Percentiles rank a stretch among this genome's conserved stretches.
Evolutionary conservation across 1,140 invertebrate genomes (phyloP).

Genomic region (Teleogryllus occipitalis): DNA sequence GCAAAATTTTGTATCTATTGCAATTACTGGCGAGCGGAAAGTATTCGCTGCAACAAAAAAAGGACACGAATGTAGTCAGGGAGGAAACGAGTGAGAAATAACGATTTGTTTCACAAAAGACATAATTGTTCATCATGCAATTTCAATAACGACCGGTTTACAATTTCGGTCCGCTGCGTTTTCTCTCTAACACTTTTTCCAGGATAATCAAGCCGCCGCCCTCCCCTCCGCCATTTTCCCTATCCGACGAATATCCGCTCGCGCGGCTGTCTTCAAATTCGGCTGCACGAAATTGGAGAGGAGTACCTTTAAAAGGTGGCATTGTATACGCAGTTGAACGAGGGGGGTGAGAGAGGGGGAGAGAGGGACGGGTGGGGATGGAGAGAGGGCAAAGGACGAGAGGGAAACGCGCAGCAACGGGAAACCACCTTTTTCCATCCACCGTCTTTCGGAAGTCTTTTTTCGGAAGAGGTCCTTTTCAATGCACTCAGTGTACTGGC

Average conservation of each 20-base stretch:
- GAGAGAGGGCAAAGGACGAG: background rate
- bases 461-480: background rate
- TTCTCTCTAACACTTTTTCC: background rate
- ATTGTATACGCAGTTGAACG: background rate
- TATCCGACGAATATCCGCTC: background rate
- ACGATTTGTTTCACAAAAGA: background rate
- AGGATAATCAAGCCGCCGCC: background rate
- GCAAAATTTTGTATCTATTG: no score
- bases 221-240: background rate
- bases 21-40: no score
- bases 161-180: background rate
- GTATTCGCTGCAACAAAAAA: no score
- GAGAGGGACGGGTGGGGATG: background rate
- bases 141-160: background rate
- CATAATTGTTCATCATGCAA: background rate
- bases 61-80: no score
- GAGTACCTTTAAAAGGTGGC: background rate
- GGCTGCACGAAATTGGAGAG: background rate
- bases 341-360: background rate
- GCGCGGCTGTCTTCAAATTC: background rate
- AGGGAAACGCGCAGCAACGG: no score
- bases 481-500: background rate
- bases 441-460: background rate
- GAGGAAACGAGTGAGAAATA: background rate
- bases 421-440: background rate